Base-by-base conservation (phyloP, 2,888 invertebrate genomes). In the Tinea trinotella region DNA sequence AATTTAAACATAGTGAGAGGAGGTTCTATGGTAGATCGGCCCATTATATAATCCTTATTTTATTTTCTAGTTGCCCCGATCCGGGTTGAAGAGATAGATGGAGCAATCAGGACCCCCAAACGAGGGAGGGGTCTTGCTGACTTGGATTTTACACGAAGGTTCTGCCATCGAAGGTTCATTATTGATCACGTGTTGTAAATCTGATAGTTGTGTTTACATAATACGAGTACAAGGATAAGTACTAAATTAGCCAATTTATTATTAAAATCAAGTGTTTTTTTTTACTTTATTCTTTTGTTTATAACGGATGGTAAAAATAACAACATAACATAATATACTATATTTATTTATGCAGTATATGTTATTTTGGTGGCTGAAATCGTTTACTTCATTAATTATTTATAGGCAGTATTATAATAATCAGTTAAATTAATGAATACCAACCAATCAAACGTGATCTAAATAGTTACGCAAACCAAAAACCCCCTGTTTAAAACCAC, bases 111-210 rank as follows among this genome's bases (percentile, higher is more conserved):
- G 65, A 59, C 63, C 40, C 50, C 24, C 24, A n/a, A 50, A 24
- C n/a, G n/a, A n/a, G n/a, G 12, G 19, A 59, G 66, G 65, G 70
- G 59, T 70, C 60, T 59, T 72, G 80, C 82, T 83, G 81, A 82
- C 80, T 70, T 66, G 63, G 68, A 67, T 66, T 70, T 71, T 68
- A 66, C 66, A 70, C 68, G 64, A 70, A 66, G 67, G 65, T 64
- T 70, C 65, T 66, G 66, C 65, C 66, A 7, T 52, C 52, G 53
- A 65, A 64, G 64, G 67, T 71, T 72, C 78, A 80, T 80, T 83
- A 81, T 81, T 74, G 77, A 79, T 79, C 68, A 71, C 73, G 71
- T 65, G 74, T 62, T 72, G 72, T 80, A 78, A 77, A 81, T 79
- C 73, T 71, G 62, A 61, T 61, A 56, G 64, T 62, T 65, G 66